These are phyloP conservation scores for Macrotrachela quadricornifera DNA, from an alignment of 1,140 invertebrate genomes.

Conservation along the genomic window DNA sequence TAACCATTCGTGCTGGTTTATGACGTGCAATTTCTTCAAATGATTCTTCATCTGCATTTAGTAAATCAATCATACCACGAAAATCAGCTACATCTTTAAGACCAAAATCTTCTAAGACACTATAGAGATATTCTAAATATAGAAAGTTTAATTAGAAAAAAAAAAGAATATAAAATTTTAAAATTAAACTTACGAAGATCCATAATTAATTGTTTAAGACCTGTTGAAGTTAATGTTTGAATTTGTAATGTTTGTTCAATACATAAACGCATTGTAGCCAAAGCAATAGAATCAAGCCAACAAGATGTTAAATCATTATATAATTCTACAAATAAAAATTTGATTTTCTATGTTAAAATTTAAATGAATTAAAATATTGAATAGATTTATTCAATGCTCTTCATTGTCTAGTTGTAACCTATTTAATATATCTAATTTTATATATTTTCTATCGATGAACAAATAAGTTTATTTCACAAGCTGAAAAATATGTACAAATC, in stretches of 20 bases:
- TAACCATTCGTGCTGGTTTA: conserved; percentile 44
- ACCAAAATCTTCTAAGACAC: conserved; percentile 61
- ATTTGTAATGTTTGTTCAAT: conserved; percentile 59
- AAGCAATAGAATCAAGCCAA: conserved; percentile 48
- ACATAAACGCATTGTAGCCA: conserved; percentile 52
- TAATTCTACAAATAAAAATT: conserved; percentile 13
- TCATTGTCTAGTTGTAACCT: too few relatives aligned
- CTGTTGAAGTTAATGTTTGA: conserved; percentile 40
- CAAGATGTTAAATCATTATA: conserved; percentile 43
- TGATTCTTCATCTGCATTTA: conserved; percentile 44
- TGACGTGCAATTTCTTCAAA: conserved; percentile 43
- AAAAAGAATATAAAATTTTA: neutral
- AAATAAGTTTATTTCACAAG: too few relatives aligned
- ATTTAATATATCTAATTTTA: too few relatives aligned
- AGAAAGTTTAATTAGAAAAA: neutral
- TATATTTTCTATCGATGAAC: too few relatives aligned
- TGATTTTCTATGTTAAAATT: too few relatives aligned
- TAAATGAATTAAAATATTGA: too few relatives aligned
- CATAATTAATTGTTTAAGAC: conserved; percentile 56
- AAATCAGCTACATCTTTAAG: conserved; percentile 47
- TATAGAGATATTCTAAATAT: conserved; percentile 51
- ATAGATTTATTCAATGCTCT: too few relatives aligned
- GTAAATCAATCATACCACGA: conserved; percentile 41
- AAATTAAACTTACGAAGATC: conserved; percentile 50
- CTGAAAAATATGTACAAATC: too few relatives aligned